Conservation (phyloP, 2,113 vertebrate genomes). For the Hydrochoerus hydrochaeris region DNA sequence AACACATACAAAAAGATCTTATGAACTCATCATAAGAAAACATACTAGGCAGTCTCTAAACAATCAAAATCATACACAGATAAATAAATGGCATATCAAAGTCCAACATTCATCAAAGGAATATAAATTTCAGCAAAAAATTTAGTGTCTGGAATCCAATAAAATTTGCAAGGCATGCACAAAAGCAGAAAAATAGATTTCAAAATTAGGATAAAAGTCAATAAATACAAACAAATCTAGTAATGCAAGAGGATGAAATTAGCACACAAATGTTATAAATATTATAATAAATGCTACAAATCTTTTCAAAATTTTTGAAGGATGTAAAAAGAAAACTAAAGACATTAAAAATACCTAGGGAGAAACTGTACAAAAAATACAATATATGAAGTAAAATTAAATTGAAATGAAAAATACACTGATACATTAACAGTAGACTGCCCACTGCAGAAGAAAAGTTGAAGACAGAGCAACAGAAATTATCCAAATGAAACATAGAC, state of each 20-base stretch:
- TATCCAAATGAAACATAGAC: not conserved
- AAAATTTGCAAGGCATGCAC: conserved; percentile 18
- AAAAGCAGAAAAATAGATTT: not conserved
- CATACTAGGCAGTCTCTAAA: not conserved
- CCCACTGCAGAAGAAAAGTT: not conserved
- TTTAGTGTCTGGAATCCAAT: not conserved
- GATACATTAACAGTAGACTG: not conserved
- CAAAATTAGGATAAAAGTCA: conserved; percentile 10
- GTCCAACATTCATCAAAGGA: not conserved
- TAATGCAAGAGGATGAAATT: not conserved
- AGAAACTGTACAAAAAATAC: not conserved
- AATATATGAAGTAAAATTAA: conserved; percentile 7
- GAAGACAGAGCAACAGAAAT: not conserved
- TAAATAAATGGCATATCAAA: not conserved
- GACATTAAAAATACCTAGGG: not conserved
- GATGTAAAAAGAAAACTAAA: not conserved
- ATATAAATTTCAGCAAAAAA: conserved; percentile 21
- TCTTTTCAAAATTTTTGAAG: not conserved
- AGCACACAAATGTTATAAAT: not conserved
- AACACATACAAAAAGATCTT: not conserved
- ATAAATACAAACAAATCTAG: not conserved
- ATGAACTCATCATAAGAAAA: conserved; percentile 4
- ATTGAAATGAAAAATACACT: not conserved
- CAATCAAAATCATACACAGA: conserved; percentile 3
- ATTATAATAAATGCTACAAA: not conserved